These are phyloP conservation scores for Nysson spinosus DNA, from an alignment of 2,888 invertebrate genomes.

Conservation along the genomic window DNA sequence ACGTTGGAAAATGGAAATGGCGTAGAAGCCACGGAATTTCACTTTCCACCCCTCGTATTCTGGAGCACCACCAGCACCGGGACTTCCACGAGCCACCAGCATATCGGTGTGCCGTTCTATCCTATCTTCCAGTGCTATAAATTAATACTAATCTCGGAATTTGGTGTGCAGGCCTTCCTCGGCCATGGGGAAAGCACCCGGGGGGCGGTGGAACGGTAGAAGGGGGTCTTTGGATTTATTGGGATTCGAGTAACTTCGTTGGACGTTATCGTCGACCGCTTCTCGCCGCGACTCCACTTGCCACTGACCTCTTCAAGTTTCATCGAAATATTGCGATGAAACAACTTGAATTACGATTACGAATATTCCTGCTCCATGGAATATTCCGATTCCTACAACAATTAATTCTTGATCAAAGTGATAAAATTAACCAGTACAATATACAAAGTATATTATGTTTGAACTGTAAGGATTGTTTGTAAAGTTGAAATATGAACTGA, in stretches of 20 bases:
- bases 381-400: no score
- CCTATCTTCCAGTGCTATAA: constrained; percentile 64
- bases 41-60: constrained; percentile 53
- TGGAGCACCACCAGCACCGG: constrained; percentile 14
- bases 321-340: constrained; percentile 13
- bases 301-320: constrained; percentile 48
- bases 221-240: constrained; percentile 59
- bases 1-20: constrained; percentile 59
- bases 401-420: no score
- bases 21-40: constrained; percentile 54
- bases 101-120: constrained; percentile 48
- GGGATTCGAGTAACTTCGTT: constrained; percentile 63
- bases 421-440: no score
- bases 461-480: no score
- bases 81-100: constrained; percentile 12
- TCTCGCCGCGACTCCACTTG: constrained; percentile 24
- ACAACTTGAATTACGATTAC: no score
- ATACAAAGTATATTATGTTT: no score
- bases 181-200: constrained; percentile 12
- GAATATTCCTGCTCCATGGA: no score
- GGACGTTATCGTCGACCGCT: constrained; percentile 54
- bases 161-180: constrained; percentile 55
- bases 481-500: no score
- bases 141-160: constrained; percentile 65
- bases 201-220: constrained; percentile 25